Evolutionary conservation across 2,113 vertebrate genomes (phyloP), one percentile per base, ranked within the genome.

Genomic region (Hippocampus guttulatus): DNA sequence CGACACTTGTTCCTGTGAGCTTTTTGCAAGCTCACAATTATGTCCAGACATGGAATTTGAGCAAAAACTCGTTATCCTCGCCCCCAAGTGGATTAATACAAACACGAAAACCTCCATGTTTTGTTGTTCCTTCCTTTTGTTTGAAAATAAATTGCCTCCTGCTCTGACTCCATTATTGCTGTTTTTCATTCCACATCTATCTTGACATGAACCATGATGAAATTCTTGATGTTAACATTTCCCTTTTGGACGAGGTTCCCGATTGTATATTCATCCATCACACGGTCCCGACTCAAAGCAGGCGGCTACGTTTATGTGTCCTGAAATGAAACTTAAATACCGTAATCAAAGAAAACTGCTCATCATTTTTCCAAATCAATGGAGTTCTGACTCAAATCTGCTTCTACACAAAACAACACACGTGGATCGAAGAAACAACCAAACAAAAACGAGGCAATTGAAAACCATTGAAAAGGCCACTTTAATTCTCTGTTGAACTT

Each of bases 41-140:
- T 20, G 43, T 66, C 45, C 64, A 47, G 27, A 66, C 64, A 66
- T 49, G 64, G 40, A 66, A 66, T 47, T 66, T 15, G 47, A 27
- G 27, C 58, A 33, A 33, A 58, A 61, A 33, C 27, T 61, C 12
- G 58, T 61, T 61, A 30, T 33, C 15, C 16, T 61, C 58, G 18
- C 27, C 27, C 58, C 58, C 58, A 61, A 27, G 10, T 61, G 58
- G 58, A 33, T 61, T 18, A 33, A 61, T 33, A 33, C 27, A 61
- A 61, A 33, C 58, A 61, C 27, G 30, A 8, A 61, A 61, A 61
- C 15, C 58, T 27, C 25, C 58, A 38, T 61, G 58, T 61, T 61
- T 58, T 58, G 23, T 27, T 58, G 49, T 51, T 27, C 12, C 10
- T 55, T 58, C 14, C 2, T 27, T 30, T 33, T 61, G 27, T 61